Evolutionary conservation across 2,113 vertebrate genomes (phyloP), one percentile per base, ranked within the genome.

Genomic region (Phainopepla nitens): DNA sequence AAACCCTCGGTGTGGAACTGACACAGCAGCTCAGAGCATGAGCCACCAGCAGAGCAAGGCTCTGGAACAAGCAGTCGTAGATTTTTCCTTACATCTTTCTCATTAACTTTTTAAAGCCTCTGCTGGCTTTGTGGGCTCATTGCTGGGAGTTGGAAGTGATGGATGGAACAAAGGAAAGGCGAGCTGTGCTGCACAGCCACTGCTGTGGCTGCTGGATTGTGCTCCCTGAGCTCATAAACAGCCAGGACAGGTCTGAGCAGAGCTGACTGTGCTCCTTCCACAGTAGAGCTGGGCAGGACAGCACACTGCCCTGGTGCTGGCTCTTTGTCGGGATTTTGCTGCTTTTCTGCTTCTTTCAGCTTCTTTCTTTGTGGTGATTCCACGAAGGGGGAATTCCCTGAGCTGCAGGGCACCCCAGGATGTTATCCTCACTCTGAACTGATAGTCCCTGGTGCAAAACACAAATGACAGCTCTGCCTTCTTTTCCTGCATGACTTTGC

Each of bases 31-130:
- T 66, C 82, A 8, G 49, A 51, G 77, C 72, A 64, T 65, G 92
- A 95, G 79, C 68, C 58, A 89, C 76, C 29, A 82, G 69, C 57
- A 19, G 70, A 41, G 68, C 42, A 45, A 58, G 25, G 50, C 61
- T 79, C 83, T 42, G 84, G 68, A 96, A 90, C 89, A 96, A 95
- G 81, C 86, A 80, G 53, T 2, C 31, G 20, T 56, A 80, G 39
- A 24, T 88, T 95, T 66, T 97, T 96, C 76, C 81, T 94, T 87
- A 53, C 73, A 60, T 95, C 88, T 95, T 97, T 96, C 97, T 97
- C 94, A 96, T 97, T 97, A 97, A 95, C 53, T 97, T 97, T 97
- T 97, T 96, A 97, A 97, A 97, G 96, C 93, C 81, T 96, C 86
- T 97, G 50, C 92, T 97, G 91, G 91, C 89, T 96, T 93, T 96